A percentile compares a stretch with the other conserved stretches of the same genome.
phyloP scores from a whole-genome alignment of 2,888 invertebrate species.

The Ferrisia virgata region DNA sequence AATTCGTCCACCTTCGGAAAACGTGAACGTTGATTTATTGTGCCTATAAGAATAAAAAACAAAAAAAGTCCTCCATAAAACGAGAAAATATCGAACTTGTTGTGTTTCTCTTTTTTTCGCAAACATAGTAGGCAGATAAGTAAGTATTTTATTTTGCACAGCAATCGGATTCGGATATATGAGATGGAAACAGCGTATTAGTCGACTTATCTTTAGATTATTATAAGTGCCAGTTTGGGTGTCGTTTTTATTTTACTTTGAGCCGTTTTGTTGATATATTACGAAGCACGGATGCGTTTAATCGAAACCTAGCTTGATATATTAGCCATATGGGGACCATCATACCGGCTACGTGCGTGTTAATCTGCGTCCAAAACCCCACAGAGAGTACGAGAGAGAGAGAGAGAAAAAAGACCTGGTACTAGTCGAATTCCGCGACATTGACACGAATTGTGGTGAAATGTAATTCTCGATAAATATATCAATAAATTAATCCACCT shows the following conservation, averaged over 20 bases:
- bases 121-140: background rate
- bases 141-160: background rate
- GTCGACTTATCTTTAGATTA: constrained; percentile 6
- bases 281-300: background rate
- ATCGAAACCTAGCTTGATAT: background rate
- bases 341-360: background rate
- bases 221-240: constrained; percentile 10
- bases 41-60: background rate
- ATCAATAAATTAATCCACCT: background rate
- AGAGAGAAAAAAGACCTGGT: background rate
- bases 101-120: background rate
- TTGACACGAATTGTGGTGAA: background rate
- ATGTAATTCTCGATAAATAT: background rate
- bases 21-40: background rate
- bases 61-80: background rate
- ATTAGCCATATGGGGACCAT: background rate
- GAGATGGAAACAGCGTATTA: background rate
- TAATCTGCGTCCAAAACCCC: background rate
- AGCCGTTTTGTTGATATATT: background rate
- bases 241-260: constrained; percentile 12
- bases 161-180: background rate
- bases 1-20: background rate
- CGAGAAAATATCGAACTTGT: background rate
- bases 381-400: no score
- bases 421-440: background rate